These are phyloP conservation scores for Prunella strophiata DNA, from an alignment of 2,797 vertebrate genomes.

Conservation along the genomic window DNA sequence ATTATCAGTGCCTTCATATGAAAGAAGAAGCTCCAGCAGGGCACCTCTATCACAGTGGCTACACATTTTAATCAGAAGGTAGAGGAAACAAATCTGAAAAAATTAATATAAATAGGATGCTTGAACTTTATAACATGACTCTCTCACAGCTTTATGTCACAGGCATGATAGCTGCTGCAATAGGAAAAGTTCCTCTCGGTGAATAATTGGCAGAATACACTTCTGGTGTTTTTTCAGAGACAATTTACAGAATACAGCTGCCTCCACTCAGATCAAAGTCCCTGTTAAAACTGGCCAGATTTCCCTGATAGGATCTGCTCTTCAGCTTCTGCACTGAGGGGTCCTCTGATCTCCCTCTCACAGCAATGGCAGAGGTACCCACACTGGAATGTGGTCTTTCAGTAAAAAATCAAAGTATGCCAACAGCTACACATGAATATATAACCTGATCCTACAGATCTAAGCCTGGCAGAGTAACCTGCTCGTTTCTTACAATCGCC, in stretches of 20 bases:
- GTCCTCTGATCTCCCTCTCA: neutral
- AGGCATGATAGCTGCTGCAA: neutral
- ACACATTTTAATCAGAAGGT: constrained; percentile 63
- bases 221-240: constrained; percentile 4
- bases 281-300: neutral
- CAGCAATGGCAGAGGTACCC: fast-evolving
- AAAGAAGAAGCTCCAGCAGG: constrained; percentile 51
- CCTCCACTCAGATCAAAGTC: neutral
- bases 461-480: neutral
- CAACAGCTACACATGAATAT: neutral
- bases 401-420: neutral
- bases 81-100: constrained; percentile 39
- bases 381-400: neutral
- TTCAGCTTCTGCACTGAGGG: neutral
- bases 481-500: neutral
- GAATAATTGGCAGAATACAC: neutral
- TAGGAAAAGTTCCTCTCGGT: neutral
- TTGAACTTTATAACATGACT: constrained; percentile 45
- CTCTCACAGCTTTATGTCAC: neutral
- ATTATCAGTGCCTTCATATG: constrained; percentile 57
- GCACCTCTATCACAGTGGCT: constrained; percentile 49
- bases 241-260: neutral
- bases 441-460: neutral
- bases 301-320: neutral
- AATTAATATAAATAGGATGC: constrained; percentile 53